Conservation (phyloP, 2,888 invertebrate genomes). For the Malthinus flaveolus region DNA sequence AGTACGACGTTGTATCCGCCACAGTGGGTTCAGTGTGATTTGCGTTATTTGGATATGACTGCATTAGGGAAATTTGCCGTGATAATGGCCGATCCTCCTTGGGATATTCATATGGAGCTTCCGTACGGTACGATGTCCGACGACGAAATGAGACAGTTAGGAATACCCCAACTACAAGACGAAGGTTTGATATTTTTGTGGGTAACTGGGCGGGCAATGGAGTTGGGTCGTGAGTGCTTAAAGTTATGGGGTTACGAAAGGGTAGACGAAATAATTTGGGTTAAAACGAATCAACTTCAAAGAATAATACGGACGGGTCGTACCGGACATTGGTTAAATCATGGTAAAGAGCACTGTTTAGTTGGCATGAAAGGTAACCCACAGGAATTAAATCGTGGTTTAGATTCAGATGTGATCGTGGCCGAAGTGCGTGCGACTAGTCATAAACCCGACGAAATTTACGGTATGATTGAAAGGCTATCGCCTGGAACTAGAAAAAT, state of each 20-base stretch:
- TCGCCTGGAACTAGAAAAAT: slow-evolving; percentile 97
- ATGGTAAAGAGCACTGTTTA: slow-evolving; percentile 97
- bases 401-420: slow-evolving; percentile 98
- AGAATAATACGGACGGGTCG: slow-evolving; percentile 95
- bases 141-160: slow-evolving; percentile 95
- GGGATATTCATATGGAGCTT: slow-evolving; percentile 99
- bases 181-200: slow-evolving; percentile 96
- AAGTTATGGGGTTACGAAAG: slow-evolving; percentile 96
- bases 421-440: slow-evolving; percentile 97
- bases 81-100: slow-evolving; percentile 98
- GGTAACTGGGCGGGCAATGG: slow-evolving; percentile 98
- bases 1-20: slow-evolving; percentile 79
- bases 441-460: slow-evolving; percentile 98
- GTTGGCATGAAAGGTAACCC: slow-evolving; percentile 97
- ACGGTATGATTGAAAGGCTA: slow-evolving; percentile 94
- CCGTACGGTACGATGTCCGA: slow-evolving; percentile 99
- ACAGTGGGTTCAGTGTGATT: slow-evolving; percentile 97
- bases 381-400: slow-evolving; percentile 84
- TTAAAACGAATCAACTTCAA: slow-evolving; percentile 97
- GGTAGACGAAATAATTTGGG: slow-evolving; percentile 98
- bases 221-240: slow-evolving; percentile 92
- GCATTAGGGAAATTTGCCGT: slow-evolving; percentile 96
- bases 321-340: slow-evolving; percentile 98
- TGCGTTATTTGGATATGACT: slow-evolving; percentile 88
- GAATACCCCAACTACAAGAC: slow-evolving; percentile 92